Conservation (phyloP, 53 echinoderm and acorn worm species). For the Hippasteria phrygiana region DNA sequence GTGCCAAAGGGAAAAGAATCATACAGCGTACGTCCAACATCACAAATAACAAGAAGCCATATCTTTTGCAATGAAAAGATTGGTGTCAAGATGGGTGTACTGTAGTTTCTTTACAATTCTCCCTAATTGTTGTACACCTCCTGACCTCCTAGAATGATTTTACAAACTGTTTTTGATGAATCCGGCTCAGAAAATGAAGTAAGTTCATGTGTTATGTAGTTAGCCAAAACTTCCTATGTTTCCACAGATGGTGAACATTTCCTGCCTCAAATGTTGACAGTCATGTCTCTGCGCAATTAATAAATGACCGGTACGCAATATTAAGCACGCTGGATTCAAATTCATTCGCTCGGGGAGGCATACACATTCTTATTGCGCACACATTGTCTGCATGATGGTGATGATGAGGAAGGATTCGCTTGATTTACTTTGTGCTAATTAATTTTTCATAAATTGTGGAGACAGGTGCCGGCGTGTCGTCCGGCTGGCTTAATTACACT, state of each 20-base stretch:
- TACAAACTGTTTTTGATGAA: no score
- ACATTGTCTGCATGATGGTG: background rate
- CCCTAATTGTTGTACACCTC: no score
- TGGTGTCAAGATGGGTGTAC: no score
- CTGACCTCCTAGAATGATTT: no score
- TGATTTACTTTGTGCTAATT: conserved; percentile 36
- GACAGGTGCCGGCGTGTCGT: conserved; percentile 19
- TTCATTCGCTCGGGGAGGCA: background rate
- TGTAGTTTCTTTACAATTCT: no score
- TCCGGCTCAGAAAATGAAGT: no score
- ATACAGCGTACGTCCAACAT: no score
- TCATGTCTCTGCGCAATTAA: background rate
- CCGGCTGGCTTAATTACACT: background rate
- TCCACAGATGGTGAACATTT: background rate
- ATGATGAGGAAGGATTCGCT: background rate
- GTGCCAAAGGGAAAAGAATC: no score
- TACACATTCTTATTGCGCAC: background rate
- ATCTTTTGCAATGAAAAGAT: no score
- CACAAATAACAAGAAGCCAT: no score
- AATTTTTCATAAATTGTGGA: conserved; percentile 45
- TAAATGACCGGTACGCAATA: background rate
- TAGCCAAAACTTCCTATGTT: no score
- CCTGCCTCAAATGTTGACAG: background rate
- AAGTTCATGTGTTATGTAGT: no score
- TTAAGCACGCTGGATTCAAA: background rate